Base-by-base conservation (phyloP, 2,113 vertebrate genomes). In the Rynchops niger region DNA sequence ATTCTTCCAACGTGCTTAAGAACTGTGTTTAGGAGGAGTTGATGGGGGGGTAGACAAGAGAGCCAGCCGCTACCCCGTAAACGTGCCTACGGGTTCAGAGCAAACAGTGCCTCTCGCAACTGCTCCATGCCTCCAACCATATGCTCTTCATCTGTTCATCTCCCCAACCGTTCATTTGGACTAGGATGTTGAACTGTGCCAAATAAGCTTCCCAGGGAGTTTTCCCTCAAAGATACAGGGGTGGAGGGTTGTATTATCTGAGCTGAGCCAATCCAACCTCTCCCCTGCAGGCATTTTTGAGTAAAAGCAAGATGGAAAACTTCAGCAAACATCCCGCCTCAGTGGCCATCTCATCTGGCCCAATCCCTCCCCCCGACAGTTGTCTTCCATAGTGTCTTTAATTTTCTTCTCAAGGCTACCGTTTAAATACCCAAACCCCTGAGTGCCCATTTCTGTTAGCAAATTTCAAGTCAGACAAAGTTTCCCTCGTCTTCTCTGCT, bases 81-180 rank as follows among this genome's bases (percentile, higher is more conserved):
- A 82, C 92, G 49, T 76, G 95, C 96, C 93, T 91, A 49, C 3
- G 11, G 95, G 91, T 91, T 95, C 86, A 61, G 83, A 95, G 78
- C 84, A 88, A 93, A 65, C 58, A 80, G 94, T 67, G 22, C 50
- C 38, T 95, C 81, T 80, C 66, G 26, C 83, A 94, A 96, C 81
- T 91, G 56, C 91, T 97, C 77, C 66, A 9, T 63, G 73, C 50
- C 87, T 95, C 94, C 0, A 22, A 97, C 93, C 95, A 95, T 97
- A 95, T 95, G 94, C 50, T 90, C 85, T 25, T 95, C 94, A 96
- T 96, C 96, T 97, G 92, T 88, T 96, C 90, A 83, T 83, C 79
- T 97, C 96, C 96, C 93, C 74, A 81, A 16, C 74, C 92, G 73
- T 90, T 86, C 85, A 86, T 96, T 96, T 90, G 82, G 82, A 66